These are phyloP conservation scores for Ephestia elutella DNA, from an alignment of 1,140 invertebrate genomes.

Conservation along the genomic window DNA sequence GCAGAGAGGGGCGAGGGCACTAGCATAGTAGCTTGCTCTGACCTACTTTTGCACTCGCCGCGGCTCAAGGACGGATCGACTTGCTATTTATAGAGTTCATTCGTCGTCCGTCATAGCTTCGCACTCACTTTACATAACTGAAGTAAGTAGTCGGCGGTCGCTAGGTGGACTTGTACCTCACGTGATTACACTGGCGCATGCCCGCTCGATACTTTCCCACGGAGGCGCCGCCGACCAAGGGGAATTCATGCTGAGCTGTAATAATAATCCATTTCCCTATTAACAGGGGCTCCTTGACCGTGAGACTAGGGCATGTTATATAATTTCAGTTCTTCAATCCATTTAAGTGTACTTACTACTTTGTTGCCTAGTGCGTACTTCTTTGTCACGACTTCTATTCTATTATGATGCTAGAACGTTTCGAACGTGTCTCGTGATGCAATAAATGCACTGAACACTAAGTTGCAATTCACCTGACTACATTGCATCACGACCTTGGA, in stretches of 20 bases:
- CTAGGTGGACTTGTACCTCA: conserved; percentile 31
- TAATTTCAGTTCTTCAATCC: not conserved
- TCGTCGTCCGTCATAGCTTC: conserved; percentile 63
- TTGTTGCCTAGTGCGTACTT: not conserved
- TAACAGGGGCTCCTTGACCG: conserved; percentile 16
- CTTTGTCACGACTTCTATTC: not conserved
- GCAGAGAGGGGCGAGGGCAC: conserved; percentile 24
- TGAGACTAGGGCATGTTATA: conserved; percentile 1
- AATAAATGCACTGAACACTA: conserved; percentile 47
- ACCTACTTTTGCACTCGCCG: conserved; percentile 63
- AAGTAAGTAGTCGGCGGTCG: conserved; percentile 49
- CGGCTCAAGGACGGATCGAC: conserved; percentile 70
- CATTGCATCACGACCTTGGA: conserved; percentile 64
- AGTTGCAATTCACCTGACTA: conserved; percentile 45
- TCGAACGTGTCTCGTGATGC: conserved; percentile 26
- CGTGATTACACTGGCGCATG: conserved; percentile 35
- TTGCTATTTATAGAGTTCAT: conserved; percentile 69
- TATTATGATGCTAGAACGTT: not conserved
- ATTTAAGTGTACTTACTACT: not conserved
- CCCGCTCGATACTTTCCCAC: conserved; percentile 54
- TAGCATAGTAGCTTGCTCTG: conserved; percentile 52
- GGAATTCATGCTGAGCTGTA: conserved; percentile 37
- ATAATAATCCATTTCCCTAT: conserved; percentile 57
- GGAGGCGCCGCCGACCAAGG: conserved; percentile 33
- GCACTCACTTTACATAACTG: conserved; percentile 67